Base-by-base conservation (phyloP, 2,113 vertebrate genomes). In the Saccopteryx leptura region DNA sequence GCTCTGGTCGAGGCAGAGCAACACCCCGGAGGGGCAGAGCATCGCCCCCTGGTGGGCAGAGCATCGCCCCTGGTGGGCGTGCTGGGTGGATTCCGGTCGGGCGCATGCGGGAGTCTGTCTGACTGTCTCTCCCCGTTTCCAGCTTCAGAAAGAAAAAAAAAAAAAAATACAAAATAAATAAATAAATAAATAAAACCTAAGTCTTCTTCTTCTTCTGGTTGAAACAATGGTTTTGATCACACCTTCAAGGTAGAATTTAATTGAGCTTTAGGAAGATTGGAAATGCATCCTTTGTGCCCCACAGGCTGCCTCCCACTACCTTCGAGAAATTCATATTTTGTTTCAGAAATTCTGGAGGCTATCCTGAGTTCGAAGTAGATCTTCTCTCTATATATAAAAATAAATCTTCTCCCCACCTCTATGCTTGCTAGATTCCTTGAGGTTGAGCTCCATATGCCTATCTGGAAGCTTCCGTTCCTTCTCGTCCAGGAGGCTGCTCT, bases 361-460 rank as follows among this genome's bases (percentile, higher is more conserved):
- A 46, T 54, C n/a, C 9, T 54, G 61, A 52, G 19, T 19, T 33
- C 18, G 66, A 87, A 33, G 2, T 65, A 65, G 66, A 65, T 28
- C 6, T 33, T 93, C 69, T 26, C 33, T 33, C 13, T 54, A 66
- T 52, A 69, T 33, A 50, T 88, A 52, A 24, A 69, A 50, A 50
- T 88, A 52, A 24, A 56, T 26, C 14, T 24, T 60, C 50, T 15
- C 54, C 24, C 19, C 39, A 18, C 18, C 61, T 48, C 72, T 33
- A 10, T 1, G 7, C 31, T 19, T 46, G 50, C 66, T 24, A 7
- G n/a, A 18, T 50, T 90, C 58, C 28, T 39, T 66, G 15, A 50
- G 28, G n/a, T 19, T n/a, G 14, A 31, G 28, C 10, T 10, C 13
- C 8, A 7, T 2, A 4, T 14, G 7, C 21, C 14, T 50, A 3